phyloP scores from a whole-genome alignment of 1,140 invertebrate genomes.

The Pseudomyrmex sp. region DNA sequence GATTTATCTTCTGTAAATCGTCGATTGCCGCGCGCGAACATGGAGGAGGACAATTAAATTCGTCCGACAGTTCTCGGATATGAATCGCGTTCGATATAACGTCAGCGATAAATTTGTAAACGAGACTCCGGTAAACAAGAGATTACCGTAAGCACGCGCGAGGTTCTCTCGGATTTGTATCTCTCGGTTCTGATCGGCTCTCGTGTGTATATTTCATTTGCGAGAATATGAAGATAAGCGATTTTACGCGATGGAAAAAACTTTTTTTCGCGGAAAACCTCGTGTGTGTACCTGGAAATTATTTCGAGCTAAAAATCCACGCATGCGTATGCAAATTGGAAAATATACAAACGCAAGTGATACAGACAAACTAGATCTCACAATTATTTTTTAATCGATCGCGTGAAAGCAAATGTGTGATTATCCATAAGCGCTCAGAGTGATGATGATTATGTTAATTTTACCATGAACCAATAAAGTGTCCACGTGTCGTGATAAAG shows the following conservation, averaged over 20 bases:
- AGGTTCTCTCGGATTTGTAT: background rate
- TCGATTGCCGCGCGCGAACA: background rate
- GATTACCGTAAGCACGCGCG: background rate
- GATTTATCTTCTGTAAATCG: conserved; percentile 24
- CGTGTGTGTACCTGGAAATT: background rate
- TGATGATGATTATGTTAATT: background rate
- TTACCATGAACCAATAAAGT: conserved; percentile 27
- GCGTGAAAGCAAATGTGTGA: background rate
- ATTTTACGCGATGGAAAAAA: background rate
- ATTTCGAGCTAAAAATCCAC: background rate
- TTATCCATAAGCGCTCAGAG: background rate
- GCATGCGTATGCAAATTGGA: background rate
- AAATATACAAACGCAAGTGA: background rate
- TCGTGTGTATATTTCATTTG: background rate
- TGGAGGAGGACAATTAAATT: conserved; percentile 9
- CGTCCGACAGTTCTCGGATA: background rate
- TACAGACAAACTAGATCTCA: conserved; percentile 9
- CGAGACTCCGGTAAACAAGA: conserved; percentile 5
- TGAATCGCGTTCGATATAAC: background rate
- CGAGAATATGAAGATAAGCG: background rate
- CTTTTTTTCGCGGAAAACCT: background rate
- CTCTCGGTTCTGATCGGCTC: background rate
- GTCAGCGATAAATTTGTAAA: background rate
- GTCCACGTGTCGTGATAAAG: conserved; percentile 10
- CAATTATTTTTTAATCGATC: too few species aligned